Base-by-base conservation (phyloP, 1,140 invertebrate genomes). In the Sinonovacula constricta region DNA sequence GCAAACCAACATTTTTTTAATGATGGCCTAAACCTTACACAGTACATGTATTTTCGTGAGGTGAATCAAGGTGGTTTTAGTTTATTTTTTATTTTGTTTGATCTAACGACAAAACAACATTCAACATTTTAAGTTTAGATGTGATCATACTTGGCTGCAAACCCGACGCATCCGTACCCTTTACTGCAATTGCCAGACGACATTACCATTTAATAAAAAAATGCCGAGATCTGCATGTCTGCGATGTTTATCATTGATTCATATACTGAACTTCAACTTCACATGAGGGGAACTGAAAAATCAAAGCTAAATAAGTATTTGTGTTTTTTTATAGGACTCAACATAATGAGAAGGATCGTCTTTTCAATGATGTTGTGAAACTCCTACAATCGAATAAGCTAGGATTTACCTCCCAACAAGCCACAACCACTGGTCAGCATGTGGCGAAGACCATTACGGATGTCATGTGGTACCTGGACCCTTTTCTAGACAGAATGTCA, bases 11-110 rank as follows among this genome's bases (percentile, higher is more conserved):
- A 10, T 57, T 14, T 57, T 57, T 57, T 57, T n/a, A 14, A 14
- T 57, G 24, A 14, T 57, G 54, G 54, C 54, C 54, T 57, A 57
- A 57, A n/a, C n/a, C n/a, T n/a, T n/a, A n/a, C n/a, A n/a, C n/a
- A n/a, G n/a, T n/a, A n/a, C n/a, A n/a, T n/a, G n/a, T n/a, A n/a
- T n/a, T n/a, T n/a, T n/a, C n/a, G n/a, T n/a, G n/a, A n/a, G n/a
- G n/a, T n/a, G n/a, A n/a, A n/a, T n/a, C n/a, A n/a, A n/a, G n/a
- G n/a, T n/a, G n/a, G n/a, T n/a, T n/a, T n/a, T n/a, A n/a, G n/a
- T n/a, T n/a, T n/a, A n/a, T n/a, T n/a, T n/a, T n/a, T n/a, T n/a
- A n/a, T n/a, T n/a, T n/a, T n/a, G n/a, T n/a, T n/a, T n/a, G n/a
- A n/a, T n/a, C n/a, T n/a, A n/a, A n/a, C n/a, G n/a, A n/a, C n/a